phyloP scores from a whole-genome alignment of 2,113 vertebrate genomes.

The Hemicordylus capensis region DNA sequence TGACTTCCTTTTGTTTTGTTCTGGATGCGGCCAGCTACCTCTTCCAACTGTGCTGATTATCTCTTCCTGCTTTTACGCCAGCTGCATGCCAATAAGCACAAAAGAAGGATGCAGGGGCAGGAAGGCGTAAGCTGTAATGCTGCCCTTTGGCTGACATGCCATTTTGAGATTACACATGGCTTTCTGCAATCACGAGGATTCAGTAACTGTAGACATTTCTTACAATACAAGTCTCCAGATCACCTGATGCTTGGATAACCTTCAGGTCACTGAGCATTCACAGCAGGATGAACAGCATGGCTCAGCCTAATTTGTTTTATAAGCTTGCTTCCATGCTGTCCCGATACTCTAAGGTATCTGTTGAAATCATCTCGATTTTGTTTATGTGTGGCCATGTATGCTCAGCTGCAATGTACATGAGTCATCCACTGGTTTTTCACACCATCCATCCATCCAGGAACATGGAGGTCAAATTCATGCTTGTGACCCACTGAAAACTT shows the following conservation, averaged over 20 bases:
- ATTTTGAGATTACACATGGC: slow-evolving; percentile 32
- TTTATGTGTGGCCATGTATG: neutral
- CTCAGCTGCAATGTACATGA: neutral
- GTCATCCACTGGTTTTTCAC: neutral
- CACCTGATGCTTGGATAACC: neutral
- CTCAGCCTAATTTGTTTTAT: slow-evolving; percentile 13
- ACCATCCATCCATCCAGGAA: neutral
- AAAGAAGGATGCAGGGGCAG: slow-evolving; percentile 40
- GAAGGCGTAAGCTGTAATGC: neutral
- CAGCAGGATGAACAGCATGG: neutral
- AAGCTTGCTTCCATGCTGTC: neutral
- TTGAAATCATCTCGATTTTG: slow-evolving; percentile 3
- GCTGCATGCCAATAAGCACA: slow-evolving; percentile 41
- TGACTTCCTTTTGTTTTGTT: neutral
- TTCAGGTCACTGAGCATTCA: slow-evolving; percentile 14
- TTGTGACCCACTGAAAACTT: neutral
- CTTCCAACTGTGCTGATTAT: slow-evolving; percentile 38
- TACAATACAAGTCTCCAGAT: neutral
- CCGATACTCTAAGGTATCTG: neutral
- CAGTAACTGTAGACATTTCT: neutral
- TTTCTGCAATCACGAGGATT: neutral
- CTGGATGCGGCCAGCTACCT: slow-evolving; percentile 4
- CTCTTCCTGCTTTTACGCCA: slow-evolving; percentile 45
- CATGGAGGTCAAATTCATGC: neutral
- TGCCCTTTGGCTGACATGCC: slow-evolving; percentile 24